Evolutionary conservation across 2,888 invertebrate genomes (phyloP), one percentile per base, ranked within the genome.

Genomic region (Candidula unifasciata): DNA sequence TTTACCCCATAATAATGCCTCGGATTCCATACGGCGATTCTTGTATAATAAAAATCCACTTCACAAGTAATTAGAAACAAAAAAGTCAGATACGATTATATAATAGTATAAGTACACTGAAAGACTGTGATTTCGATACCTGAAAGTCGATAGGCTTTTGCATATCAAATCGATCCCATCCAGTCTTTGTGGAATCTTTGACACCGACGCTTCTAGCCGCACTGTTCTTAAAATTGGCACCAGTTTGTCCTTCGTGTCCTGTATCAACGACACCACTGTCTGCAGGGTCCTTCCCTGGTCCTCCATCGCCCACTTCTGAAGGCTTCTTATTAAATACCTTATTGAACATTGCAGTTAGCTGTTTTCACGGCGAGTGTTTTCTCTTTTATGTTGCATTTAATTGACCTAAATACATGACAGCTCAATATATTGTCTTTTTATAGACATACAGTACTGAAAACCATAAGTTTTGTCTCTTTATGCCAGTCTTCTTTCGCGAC

Each of bases 91-190:
- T 44, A 44, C 3, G 10, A 44, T 44, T 10, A 44, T 10, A 44
- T 10, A 44, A 44, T 10, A 44, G 44, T 44, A 44, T 10, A 44
- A 44, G 10, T 37, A 71, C 71, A 71, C 35, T 13, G 24, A 35
- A 71, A 21, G 24, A 60, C 10, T 16, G 30, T 18, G 24, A 60
- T 21, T 21, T 30, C 52, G 76, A 68, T 78, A 88, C 88, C 87
- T 88, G 87, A 79, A 87, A 87, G 57, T 86, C 83, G 18, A 83
- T 85, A 35, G 80, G 68, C 64, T 87, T 87, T 27, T 83, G 35
- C 24, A 54, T 52, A 27, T 87, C 87, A 52, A 88, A 82, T 18
- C 69, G 82, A n/a, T 87, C 88, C 33, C 86, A 79, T 66, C 77
- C 85, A 16, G 73, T 80, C 77, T 84, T 84, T n/a, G 13, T 52